Base-by-base conservation (phyloP, 2,888 invertebrate species). In the Geotrupes spiniger region DNA sequence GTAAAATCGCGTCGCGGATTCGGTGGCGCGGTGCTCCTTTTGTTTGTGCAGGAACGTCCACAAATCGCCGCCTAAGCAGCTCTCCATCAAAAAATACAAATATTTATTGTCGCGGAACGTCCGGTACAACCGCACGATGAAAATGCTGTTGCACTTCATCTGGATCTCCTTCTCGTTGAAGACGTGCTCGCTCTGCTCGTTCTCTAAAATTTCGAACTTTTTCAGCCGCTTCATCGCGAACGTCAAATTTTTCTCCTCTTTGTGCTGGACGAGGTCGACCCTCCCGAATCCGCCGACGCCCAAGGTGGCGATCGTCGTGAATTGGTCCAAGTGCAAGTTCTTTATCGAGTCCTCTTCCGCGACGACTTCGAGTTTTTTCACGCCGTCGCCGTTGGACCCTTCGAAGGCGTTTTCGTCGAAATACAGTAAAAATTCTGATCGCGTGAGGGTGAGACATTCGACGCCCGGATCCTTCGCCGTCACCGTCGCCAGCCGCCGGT, bases 51-150 rank as follows among this genome's bases (percentile, higher is more conserved):
- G 78, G 10, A 92, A 84, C 2, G 91, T 91, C 92, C 93, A 95
- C 9, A 95, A 83, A 69, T 96, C 95, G 1, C 95, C 95, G 1
- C 95, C 96, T 46, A 95, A 78, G 59, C 94, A 90, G 1, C 89
- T 88, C 73, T 96, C 95, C 85, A 96, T 86, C 39, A 96, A 73
- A 77, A 95, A 92, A 71, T 95, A 96, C 1, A 96, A 84, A 70
- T 87, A 92, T 68, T 92, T 93, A 50, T 80, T 81, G 72, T 96
- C 94, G 64, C 88, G 87, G 72, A 87, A 95, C 4, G 94, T 95
- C 61, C 85, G 85, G 71, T 86, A 92, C 50, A 96, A 76, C 67
- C 92, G 92, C 70, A 50, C 71, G 33, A 68, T 75, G 57, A 72
- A 71, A 10, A 50, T 52, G 42, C 58, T 61, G 26, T 62, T 57